Conservation (phyloP, 2,113 vertebrate species). For the Paramormyrops kingsleyae region DNA sequence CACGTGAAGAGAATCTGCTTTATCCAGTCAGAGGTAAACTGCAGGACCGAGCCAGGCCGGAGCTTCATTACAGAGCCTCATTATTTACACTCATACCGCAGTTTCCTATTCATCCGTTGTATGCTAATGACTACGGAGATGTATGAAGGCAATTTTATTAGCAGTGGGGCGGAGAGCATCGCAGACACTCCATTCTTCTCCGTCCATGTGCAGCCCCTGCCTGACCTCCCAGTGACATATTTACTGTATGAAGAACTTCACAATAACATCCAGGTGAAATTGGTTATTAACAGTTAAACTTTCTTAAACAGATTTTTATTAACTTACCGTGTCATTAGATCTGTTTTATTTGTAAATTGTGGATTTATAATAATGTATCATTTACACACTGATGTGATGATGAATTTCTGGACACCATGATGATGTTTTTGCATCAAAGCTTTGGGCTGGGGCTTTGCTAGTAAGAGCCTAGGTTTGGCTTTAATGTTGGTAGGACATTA, state of each 20-base stretch:
- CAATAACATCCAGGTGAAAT: neutral
- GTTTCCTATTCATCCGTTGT: slow-evolving; percentile 7
- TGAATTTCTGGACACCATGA: neutral
- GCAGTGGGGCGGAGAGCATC: neutral
- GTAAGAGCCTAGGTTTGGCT: neutral
- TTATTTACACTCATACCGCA: neutral
- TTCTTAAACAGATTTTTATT: neutral
- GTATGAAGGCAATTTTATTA: slow-evolving; percentile 1
- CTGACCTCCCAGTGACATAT: neutral
- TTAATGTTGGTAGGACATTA: neutral
- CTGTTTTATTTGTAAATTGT: neutral
- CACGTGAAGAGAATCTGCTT: neutral
- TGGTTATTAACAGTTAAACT: neutral
- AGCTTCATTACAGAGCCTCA: neutral
- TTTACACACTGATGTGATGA: neutral
- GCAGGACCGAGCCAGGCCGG: neutral
- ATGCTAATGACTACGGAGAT: neutral
- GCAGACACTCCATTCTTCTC: neutral
- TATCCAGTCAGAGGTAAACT: neutral
- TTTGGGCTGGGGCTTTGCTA: neutral
- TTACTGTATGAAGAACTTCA: slow-evolving; percentile 1
- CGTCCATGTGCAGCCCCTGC: neutral
- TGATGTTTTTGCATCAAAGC: neutral
- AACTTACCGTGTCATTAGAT: neutral
- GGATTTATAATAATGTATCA: neutral